Conservation (phyloP, 2,797 vertebrate species). For the Arctocebus calabarensis region DNA sequence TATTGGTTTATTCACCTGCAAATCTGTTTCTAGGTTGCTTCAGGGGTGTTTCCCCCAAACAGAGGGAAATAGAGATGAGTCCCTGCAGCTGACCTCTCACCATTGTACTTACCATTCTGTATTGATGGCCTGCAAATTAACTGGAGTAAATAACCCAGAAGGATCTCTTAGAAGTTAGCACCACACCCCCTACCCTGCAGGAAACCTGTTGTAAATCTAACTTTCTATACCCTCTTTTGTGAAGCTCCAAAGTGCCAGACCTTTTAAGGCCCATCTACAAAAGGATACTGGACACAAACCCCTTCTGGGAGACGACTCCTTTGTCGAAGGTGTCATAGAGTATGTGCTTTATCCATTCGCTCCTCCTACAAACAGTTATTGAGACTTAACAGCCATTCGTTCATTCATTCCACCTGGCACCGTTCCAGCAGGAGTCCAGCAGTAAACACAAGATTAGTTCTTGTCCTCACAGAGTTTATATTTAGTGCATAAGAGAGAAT, state of each 20-base stretch:
- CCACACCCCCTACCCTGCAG: neutral
- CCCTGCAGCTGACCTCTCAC: constrained; percentile 52
- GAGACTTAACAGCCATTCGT: neutral
- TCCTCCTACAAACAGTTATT: neutral
- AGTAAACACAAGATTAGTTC: neutral
- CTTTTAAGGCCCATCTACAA: neutral
- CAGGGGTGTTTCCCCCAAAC: constrained; percentile 57
- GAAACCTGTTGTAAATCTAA: constrained; percentile 26
- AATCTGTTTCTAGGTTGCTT: constrained; percentile 66
- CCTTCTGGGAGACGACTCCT: constrained; percentile 10
- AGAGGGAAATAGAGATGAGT: constrained; percentile 25
- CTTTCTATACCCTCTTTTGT: neutral
- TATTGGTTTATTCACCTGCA: constrained; percentile 60
- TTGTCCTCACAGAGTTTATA: neutral
- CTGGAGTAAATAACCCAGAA: constrained; percentile 11
- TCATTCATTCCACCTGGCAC: neutral
- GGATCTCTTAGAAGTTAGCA: neutral
- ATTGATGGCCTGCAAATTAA: neutral
- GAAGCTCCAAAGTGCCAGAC: neutral
- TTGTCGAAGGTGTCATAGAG: neutral
- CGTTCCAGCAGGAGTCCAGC: neutral
- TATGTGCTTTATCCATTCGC: neutral
- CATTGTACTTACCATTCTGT: neutral
- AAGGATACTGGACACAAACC: neutral
- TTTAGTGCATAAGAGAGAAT: neutral